Conservation (phyloP, 2,113 vertebrate species). For the Circaetus gallicus region DNA sequence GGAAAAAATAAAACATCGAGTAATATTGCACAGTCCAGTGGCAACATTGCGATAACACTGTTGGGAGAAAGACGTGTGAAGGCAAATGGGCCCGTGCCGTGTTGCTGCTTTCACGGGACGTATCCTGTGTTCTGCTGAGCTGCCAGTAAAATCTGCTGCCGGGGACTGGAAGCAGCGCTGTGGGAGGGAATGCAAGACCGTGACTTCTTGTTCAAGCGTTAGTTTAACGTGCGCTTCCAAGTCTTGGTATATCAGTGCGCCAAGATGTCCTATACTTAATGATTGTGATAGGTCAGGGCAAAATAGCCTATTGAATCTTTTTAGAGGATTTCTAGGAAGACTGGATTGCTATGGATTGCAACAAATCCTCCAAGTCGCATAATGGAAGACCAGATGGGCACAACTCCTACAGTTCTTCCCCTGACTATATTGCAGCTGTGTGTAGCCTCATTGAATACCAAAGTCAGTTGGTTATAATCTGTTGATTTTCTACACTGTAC, state of each 20-base stretch:
- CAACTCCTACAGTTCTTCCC: neutral
- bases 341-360: neutral
- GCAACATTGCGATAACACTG: accelerated
- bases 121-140: neutral
- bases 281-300: neutral
- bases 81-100: accelerated
- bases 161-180: neutral
- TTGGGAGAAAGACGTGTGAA: neutral
- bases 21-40: neutral
- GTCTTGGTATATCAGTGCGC: accelerated
- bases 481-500: neutral
- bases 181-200: neutral
- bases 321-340: neutral
- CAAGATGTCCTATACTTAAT: neutral
- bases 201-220: neutral
- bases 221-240: accelerated
- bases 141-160: neutral
- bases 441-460: neutral
- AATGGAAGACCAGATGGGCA: neutral
- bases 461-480: neutral
- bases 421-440: neutral
- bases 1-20: neutral
- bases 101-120: neutral
- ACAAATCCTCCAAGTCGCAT: neutral
- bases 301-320: neutral